phyloP scores from a whole-genome alignment of 2,797 vertebrate genomes.

The Girardinus metallicus region DNA sequence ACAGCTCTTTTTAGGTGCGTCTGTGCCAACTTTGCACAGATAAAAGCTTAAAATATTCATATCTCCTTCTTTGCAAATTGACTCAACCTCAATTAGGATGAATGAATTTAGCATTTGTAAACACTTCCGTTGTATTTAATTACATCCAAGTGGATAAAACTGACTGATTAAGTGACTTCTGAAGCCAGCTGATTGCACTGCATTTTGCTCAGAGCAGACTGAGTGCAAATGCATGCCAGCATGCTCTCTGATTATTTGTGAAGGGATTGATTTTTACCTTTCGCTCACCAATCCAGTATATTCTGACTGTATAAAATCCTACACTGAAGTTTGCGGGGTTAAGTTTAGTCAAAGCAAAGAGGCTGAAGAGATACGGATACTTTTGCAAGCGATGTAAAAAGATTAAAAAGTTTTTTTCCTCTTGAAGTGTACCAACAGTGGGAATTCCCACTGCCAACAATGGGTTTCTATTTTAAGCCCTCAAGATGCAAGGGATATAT shows the following conservation, averaged over 20 bases:
- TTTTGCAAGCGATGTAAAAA: background rate
- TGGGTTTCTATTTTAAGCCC: conserved; percentile 1
- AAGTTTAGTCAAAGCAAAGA: background rate
- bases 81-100: background rate
- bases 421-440: background rate
- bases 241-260: background rate
- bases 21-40: background rate
- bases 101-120: background rate
- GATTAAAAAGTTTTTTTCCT: background rate
- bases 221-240: background rate
- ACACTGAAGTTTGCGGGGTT: background rate
- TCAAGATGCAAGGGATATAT: background rate
- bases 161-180: background rate
- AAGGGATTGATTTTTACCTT: background rate
- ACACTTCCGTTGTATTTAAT: background rate
- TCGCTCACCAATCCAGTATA: background rate
- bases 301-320: background rate
- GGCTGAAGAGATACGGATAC: background rate
- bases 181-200: background rate
- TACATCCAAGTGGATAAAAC: background rate
- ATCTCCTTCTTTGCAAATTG: background rate
- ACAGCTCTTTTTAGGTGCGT: background rate
- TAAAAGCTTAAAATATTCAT: background rate
- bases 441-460: conserved; percentile 7
- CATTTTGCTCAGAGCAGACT: background rate